Conservation (phyloP, 2,113 vertebrate genomes). For the Menidia beryllina region DNA sequence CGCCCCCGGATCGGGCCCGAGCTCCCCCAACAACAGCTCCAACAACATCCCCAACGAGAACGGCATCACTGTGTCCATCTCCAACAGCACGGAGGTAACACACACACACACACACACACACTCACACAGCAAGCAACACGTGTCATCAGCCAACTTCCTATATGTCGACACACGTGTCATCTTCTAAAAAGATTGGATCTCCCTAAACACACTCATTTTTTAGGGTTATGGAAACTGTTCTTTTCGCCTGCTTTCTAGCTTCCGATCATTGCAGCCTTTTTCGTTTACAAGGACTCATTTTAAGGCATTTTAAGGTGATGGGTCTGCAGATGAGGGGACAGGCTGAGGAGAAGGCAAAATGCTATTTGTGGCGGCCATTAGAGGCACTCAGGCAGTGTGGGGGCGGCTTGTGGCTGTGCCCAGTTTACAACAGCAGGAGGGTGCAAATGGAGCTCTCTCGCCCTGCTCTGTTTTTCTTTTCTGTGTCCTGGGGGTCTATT, state of each 20-base stretch:
- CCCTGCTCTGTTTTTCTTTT: not conserved
- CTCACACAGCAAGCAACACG: not conserved
- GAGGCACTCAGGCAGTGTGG: conserved; percentile 52
- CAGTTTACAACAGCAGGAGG: conserved; percentile 9
- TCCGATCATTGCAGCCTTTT: conserved; percentile 21
- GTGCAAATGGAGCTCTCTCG: conserved; percentile 8
- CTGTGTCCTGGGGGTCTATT: not conserved
- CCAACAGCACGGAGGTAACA: conserved; percentile 87
- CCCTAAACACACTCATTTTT: not conserved
- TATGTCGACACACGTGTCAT: too few relatives aligned
- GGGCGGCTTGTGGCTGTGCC: conserved; percentile 47
- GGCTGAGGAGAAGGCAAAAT: conserved; percentile 38
- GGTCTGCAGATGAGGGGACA: conserved; percentile 43
- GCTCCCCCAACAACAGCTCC: conserved; percentile 97
- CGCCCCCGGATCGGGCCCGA: conserved; percentile 94
- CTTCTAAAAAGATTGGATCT: too few relatives aligned
- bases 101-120: not conserved
- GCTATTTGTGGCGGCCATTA: conserved; percentile 67
- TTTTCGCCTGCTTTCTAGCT: conserved; percentile 31
- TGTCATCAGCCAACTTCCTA: too few relatives aligned
- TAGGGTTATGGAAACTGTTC: not conserved
- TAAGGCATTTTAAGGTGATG: conserved; percentile 31
- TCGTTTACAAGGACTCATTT: conserved; percentile 7
- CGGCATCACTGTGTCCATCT: conserved; percentile 84
- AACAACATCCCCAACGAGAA: conserved; percentile 92